Conservation (phyloP, 2,113 vertebrate genomes). For the Brienomyrus longianalis region DNA sequence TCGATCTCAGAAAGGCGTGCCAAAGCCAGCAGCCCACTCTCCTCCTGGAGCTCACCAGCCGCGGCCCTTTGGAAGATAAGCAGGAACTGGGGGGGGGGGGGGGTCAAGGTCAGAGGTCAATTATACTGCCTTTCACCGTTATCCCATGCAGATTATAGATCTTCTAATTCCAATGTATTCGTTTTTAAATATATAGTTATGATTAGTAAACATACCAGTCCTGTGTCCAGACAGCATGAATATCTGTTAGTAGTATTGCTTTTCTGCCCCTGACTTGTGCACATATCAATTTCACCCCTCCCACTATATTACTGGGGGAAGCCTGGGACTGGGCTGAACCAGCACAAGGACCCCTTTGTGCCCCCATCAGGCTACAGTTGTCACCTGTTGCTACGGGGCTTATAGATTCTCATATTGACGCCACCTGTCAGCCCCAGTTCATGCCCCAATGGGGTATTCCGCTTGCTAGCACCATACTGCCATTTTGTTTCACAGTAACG, state of each 20-base stretch:
- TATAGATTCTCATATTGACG: not conserved
- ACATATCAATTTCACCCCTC: not conserved
- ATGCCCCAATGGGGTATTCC: not conserved
- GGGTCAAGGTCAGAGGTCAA: not conserved
- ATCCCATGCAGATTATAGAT: not conserved
- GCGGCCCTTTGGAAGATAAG: constrained; percentile 87
- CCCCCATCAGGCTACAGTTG: constrained; percentile 21
- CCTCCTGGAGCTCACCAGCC: constrained; percentile 79
- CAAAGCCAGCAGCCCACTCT: constrained; percentile 83
- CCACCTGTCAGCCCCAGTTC: constrained; percentile 11
- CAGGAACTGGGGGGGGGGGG: constrained; percentile 66
- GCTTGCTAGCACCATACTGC: not conserved
- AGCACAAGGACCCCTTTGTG: constrained; percentile 20
- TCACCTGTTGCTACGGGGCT: constrained; percentile 22
- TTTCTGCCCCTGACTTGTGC: not conserved
- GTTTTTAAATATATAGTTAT: not conserved
- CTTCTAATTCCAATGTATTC: not conserved
- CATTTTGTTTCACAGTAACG: not conserved
- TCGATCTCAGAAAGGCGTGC: constrained; percentile 88
- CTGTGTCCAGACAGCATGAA: not conserved
- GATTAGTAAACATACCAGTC: not conserved
- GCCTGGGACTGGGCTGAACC: not conserved
- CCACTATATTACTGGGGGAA: not conserved
- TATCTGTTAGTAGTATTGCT: not conserved
- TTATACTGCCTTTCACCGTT: not conserved